A percentile compares a stretch with the other conserved stretches of the same genome.
Conservation (phyloP, 2,888 invertebrate species). For the Pseudococcus jackbeardsleyi region DNA sequence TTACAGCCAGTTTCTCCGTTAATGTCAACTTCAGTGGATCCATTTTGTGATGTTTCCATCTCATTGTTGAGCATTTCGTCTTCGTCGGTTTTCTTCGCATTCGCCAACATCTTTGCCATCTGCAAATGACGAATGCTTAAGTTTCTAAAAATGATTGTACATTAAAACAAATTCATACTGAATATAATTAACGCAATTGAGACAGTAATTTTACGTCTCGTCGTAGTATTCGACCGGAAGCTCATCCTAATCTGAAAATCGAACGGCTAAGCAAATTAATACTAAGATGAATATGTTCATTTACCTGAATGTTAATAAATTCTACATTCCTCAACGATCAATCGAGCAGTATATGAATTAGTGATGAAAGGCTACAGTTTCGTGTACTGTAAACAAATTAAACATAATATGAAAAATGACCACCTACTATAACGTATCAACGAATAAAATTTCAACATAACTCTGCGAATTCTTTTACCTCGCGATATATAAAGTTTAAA, state of each 20-base stretch:
- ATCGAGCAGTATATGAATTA: not conserved
- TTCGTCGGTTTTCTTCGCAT: conserved; percentile 1
- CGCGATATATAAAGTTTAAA: not conserved
- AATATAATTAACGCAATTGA: not conserved
- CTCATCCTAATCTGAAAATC: not conserved
- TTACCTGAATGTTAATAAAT: conserved; percentile 1
- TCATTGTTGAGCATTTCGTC: conserved; percentile 13
- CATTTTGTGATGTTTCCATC: conserved; percentile 22
- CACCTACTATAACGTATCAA: not conserved
- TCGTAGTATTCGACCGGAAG: not conserved
- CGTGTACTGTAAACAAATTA: not conserved
- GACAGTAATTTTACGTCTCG: not conserved
- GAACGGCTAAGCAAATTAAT: not conserved
- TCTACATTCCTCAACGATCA: not conserved
- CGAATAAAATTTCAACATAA: not conserved
- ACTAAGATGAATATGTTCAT: not conserved
- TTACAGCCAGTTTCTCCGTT: conserved; percentile 10
- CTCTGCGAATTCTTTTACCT: not conserved
- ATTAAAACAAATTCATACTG: not conserved
- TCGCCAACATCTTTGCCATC: not conserved
- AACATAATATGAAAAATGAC: not conserved
- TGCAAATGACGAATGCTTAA: not conserved
- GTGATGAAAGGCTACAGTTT: not conserved
- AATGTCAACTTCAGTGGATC: not conserved
- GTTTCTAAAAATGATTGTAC: not conserved